Conservation (phyloP, 2,113 vertebrate genomes). For the Ageneiosus marmoratus region DNA sequence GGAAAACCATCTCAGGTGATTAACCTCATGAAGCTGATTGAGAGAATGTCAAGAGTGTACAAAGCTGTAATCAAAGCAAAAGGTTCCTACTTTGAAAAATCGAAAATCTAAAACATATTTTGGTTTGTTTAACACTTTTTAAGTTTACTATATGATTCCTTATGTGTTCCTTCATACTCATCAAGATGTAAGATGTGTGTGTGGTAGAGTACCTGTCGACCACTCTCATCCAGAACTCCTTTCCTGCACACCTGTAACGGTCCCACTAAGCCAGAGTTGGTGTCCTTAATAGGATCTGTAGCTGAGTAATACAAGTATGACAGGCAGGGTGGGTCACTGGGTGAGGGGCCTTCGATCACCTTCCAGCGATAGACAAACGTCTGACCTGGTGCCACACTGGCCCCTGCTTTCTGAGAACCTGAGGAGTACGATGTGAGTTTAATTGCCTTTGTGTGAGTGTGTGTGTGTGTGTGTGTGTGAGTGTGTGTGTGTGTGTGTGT, state of each 20-base stretch:
- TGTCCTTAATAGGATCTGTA: slow-evolving; percentile 78
- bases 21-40: too few relatives aligned
- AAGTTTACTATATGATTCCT: too few relatives aligned
- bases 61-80: too few relatives aligned
- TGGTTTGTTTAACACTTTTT: too few relatives aligned
- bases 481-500: neutral
- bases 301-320: slow-evolving; percentile 93
- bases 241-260: slow-evolving; percentile 88
- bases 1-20: too few relatives aligned
- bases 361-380: slow-evolving; percentile 86
- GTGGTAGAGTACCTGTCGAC: slow-evolving; percentile 75
- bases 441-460: too few relatives aligned
- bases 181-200: neutral
- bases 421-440: neutral
- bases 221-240: slow-evolving; percentile 70
- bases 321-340: slow-evolving; percentile 81
- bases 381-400: slow-evolving; percentile 79
- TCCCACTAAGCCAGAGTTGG: slow-evolving; percentile 87
- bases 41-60: too few relatives aligned
- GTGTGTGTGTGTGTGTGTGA: neutral
- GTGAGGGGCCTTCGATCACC: slow-evolving; percentile 83
- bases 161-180: too few relatives aligned
- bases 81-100: too few relatives aligned
- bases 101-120: too few relatives aligned
- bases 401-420: slow-evolving; percentile 76